phyloP scores from a whole-genome alignment of 2,113 vertebrate genomes.

The Prolemur simus region DNA sequence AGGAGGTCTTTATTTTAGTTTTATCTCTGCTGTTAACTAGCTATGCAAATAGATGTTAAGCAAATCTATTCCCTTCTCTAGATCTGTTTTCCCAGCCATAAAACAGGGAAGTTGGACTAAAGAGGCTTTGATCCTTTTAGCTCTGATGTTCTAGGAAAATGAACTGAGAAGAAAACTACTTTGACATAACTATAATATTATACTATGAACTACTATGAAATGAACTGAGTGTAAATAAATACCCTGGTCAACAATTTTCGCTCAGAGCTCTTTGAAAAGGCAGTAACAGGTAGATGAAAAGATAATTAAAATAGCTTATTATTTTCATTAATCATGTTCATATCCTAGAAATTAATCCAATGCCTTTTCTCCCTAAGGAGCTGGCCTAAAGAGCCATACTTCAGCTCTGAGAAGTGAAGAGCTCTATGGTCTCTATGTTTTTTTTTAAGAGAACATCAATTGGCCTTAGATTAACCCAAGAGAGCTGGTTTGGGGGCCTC shows the following conservation, averaged over 20 bases:
- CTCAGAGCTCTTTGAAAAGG: constrained; percentile 27
- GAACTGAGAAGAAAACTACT: neutral
- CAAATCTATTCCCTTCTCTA: neutral
- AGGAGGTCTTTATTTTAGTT: neutral
- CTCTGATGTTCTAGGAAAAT: neutral
- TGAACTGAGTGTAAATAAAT: constrained; percentile 12
- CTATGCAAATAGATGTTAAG: neutral
- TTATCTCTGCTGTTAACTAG: neutral
- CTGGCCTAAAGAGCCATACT: constrained; percentile 5
- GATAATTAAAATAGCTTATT: constrained; percentile 59
- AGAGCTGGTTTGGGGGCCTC: neutral
- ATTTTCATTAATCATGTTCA: constrained; percentile 63
- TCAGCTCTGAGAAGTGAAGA: constrained; percentile 41
- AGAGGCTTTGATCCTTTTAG: neutral
- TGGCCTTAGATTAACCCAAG: neutral
- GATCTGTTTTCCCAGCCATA: neutral
- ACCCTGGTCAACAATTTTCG: constrained; percentile 29
- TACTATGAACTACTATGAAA: constrained; percentile 13
- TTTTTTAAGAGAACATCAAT: constrained; percentile 22
- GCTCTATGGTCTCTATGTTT: neutral
- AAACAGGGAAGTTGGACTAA: neutral
- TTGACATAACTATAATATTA: neutral
- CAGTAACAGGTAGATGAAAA: constrained; percentile 43
- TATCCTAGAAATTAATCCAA: constrained; percentile 48
- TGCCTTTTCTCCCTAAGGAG: constrained; percentile 3